phyloP scores from a whole-genome alignment of 2,113 vertebrate genomes.

The Puffinus mauretanicus region DNA sequence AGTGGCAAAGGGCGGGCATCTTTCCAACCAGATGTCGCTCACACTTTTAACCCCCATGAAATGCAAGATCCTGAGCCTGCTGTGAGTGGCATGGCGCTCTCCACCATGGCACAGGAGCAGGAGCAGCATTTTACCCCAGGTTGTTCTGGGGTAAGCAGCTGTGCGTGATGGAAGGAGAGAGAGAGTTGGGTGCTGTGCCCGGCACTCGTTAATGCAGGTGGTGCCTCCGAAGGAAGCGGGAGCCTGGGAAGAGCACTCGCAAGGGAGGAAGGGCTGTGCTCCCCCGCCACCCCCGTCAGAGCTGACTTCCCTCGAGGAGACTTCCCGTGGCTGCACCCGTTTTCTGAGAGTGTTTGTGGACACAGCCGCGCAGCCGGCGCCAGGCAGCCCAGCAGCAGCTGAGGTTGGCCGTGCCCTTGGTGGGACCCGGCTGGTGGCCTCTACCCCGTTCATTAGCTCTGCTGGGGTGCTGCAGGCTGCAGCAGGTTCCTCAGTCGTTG shows the following conservation, averaged over 20 bases:
- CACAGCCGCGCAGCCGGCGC: not conserved
- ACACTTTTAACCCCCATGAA: not conserved
- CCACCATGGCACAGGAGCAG: not conserved
- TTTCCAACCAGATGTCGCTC: not conserved
- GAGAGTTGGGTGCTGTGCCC: not conserved
- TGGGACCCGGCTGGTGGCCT: not conserved
- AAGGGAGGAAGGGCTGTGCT: not conserved
- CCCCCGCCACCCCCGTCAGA: rapidly evolving
- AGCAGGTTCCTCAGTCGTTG: not conserved
- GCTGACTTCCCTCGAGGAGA: not conserved
- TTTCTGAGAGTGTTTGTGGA: not conserved
- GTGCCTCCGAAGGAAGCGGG: not conserved
- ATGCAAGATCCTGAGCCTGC: not conserved
- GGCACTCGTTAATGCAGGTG: not conserved
- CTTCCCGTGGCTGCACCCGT: not conserved
- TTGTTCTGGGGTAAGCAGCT: not conserved
- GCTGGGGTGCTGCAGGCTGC: not conserved
- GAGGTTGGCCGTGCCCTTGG: not conserved
- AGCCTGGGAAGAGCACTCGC: not conserved
- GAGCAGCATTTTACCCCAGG: not conserved
- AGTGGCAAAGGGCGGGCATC: not conserved
- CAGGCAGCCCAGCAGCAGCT: not conserved
- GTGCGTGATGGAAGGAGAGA: not conserved
- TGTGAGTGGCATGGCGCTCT: no score
- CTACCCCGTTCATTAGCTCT: not conserved